These are phyloP conservation scores for Lamellibrachia columna DNA, from an alignment of 2,888 invertebrate genomes.

Conservation along the genomic window DNA sequence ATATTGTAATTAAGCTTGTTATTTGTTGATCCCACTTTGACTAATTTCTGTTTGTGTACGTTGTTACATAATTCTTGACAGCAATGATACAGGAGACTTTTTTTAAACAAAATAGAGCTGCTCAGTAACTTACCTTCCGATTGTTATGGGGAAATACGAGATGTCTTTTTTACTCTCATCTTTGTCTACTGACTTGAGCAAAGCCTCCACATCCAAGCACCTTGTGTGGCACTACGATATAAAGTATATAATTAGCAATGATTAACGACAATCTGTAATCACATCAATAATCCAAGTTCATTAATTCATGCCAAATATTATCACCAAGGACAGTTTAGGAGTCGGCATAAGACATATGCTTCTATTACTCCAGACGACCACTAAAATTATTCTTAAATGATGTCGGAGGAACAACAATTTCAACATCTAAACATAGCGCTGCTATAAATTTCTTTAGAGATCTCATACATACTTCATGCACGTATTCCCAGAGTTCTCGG, in stretches of 20 bases:
- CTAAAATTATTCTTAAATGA: background rate
- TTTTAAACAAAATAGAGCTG: too few relatives aligned
- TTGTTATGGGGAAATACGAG: too few relatives aligned
- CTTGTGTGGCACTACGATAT: slow-evolving; percentile 73
- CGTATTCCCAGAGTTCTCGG: slow-evolving; percentile 70
- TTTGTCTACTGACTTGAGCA: slow-evolving; percentile 72
- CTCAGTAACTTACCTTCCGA: too few relatives aligned
- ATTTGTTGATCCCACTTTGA: too few relatives aligned
- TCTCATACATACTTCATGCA: slow-evolving; percentile 66
- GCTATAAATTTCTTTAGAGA: too few relatives aligned
- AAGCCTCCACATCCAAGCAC: slow-evolving; percentile 78
- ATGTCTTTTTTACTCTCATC: slow-evolving; percentile 39
- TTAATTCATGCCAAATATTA: background rate
- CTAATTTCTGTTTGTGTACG: too few relatives aligned
- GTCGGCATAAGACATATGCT: background rate
- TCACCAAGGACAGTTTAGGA: background rate
- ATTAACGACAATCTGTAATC: slow-evolving; percentile 35
- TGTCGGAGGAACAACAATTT: too few relatives aligned
- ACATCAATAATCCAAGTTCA: background rate
- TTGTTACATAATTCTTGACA: too few relatives aligned
- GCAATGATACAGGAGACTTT: too few relatives aligned
- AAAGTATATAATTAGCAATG: slow-evolving; percentile 23
- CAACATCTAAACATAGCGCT: too few relatives aligned
- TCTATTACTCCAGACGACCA: background rate
- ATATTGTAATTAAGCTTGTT: too few relatives aligned